phyloP scores from a whole-genome alignment of 2,113 vertebrate species.

The Saimiri boliviensis region DNA sequence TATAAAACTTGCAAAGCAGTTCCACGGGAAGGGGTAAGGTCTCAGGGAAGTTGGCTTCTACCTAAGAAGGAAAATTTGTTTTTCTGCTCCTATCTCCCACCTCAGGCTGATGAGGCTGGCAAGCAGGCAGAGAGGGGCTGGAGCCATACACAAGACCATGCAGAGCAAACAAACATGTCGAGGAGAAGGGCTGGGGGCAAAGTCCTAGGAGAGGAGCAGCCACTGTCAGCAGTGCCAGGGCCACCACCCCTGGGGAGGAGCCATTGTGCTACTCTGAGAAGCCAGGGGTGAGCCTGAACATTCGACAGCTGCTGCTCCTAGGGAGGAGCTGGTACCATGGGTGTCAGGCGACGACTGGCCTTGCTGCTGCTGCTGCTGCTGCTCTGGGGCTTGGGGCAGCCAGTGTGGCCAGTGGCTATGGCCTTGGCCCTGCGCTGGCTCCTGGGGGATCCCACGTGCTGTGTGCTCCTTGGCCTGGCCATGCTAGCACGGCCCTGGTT shows the following conservation, averaged over 20 bases:
- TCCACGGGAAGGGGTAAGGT: too few species aligned
- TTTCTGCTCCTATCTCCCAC: too few species aligned
- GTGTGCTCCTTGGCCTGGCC: background rate
- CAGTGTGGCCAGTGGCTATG: background rate
- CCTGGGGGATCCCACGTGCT: background rate
- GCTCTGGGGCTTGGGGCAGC: background rate
- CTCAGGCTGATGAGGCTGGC: background rate
- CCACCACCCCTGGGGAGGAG: background rate
- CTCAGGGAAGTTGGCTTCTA: too few species aligned
- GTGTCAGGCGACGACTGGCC: background rate
- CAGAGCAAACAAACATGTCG: background rate
- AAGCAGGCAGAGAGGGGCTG: background rate
- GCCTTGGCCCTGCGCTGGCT: conserved; percentile 53
- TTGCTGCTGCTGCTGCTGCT: background rate
- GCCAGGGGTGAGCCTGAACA: background rate
- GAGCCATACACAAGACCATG: too few species aligned
- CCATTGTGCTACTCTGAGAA: background rate
- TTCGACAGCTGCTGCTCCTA: background rate
- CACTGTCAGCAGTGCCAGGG: fast-evolving
- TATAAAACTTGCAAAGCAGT: too few species aligned
- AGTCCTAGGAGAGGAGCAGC: background rate
- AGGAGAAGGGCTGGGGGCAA: background rate
- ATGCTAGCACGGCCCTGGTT: background rate
- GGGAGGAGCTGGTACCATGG: background rate
- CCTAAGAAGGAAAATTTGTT: too few species aligned